Percentiles rank a stretch among this genome's conserved stretches.
Evolutionary conservation across 2,113 vertebrate genomes (phyloP).

Genomic region (Aramus guarauna): DNA sequence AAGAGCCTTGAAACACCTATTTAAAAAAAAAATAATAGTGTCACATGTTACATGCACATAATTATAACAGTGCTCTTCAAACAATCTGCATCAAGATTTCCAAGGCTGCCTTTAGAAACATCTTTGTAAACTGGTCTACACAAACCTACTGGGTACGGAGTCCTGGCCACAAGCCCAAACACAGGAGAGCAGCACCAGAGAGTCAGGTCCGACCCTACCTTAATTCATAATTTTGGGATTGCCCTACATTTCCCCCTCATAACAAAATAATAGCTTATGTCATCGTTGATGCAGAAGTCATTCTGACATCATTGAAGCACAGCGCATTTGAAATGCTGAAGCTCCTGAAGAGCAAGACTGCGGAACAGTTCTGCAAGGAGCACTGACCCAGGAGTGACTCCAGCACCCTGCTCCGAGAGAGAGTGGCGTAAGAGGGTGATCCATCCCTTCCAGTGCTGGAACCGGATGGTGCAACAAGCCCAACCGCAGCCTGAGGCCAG

Average conservation of each 20-base stretch:
- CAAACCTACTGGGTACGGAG: background rate
- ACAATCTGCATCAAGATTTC: background rate
- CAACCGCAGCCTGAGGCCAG: background rate
- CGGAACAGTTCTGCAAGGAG: background rate
- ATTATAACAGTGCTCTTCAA: background rate
- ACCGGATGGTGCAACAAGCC: background rate
- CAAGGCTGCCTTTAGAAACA: background rate
- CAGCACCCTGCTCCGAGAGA: background rate
- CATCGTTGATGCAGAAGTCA: background rate
- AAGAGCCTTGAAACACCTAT: background rate
- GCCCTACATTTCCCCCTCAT: background rate
- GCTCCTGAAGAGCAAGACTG: background rate
- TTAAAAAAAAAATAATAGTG: background rate
- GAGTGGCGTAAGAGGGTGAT: fast-evolving
- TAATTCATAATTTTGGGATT: fast-evolving
- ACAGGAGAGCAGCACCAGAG: background rate
- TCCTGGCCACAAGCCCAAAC: background rate
- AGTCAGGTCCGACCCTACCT: background rate
- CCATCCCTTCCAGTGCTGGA: background rate
- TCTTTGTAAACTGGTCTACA: background rate
- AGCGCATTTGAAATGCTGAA: fast-evolving
- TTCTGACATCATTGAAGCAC: background rate
- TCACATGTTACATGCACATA: fast-evolving
- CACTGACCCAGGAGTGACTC: fast-evolving
- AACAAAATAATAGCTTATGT: fast-evolving